Percentiles rank a stretch among this genome's conserved stretches.
These are phyloP conservation scores for Mamestra configurata DNA, from an alignment of 1,140 invertebrate genomes.

Conservation along the genomic window DNA sequence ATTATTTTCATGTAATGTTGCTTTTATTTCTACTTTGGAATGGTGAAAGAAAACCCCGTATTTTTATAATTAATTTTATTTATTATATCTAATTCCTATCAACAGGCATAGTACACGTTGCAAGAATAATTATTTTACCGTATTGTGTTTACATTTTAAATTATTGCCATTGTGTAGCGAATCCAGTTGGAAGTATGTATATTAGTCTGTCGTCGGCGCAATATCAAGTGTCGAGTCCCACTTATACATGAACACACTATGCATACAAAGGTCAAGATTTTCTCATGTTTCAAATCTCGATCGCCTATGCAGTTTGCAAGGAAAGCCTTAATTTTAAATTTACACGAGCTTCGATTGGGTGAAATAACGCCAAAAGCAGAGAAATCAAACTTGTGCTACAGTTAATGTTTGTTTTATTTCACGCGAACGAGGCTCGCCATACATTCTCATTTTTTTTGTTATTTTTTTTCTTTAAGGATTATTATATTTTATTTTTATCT, in stretches of 20 bases:
- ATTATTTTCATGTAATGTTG: constrained; percentile 46
- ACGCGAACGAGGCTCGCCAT: constrained; percentile 77
- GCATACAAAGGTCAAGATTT: constrained; percentile 68
- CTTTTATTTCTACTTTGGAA: constrained; percentile 34
- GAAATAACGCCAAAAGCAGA: constrained; percentile 72
- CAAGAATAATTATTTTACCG: constrained; percentile 81
- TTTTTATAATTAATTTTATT: constrained; percentile 86
- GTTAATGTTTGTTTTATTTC: constrained; percentile 67
- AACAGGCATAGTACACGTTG: constrained; percentile 85
- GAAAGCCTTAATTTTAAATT: constrained; percentile 83
- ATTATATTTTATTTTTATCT: constrained; percentile 80
- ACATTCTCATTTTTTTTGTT: constrained; percentile 75
- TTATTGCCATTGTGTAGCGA: constrained; percentile 74
- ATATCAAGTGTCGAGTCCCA: constrained; percentile 62
- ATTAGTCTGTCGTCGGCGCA: constrained; percentile 66
- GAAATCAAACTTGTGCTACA: constrained; percentile 63
- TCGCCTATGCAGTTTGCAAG: constrained; percentile 76
- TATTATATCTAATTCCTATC: constrained; percentile 86
- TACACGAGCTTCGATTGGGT: constrained; percentile 74
- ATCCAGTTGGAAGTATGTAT: constrained; percentile 64
- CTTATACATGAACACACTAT: constrained; percentile 65
- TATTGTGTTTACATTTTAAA: constrained; percentile 66
- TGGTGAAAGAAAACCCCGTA: constrained; percentile 58
- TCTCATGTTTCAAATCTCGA: constrained; percentile 57
- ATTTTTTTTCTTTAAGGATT: constrained; percentile 70